These are phyloP conservation scores for Cavia aperea DNA, from an alignment of 2,113 vertebrate genomes.

Conservation along the genomic window DNA sequence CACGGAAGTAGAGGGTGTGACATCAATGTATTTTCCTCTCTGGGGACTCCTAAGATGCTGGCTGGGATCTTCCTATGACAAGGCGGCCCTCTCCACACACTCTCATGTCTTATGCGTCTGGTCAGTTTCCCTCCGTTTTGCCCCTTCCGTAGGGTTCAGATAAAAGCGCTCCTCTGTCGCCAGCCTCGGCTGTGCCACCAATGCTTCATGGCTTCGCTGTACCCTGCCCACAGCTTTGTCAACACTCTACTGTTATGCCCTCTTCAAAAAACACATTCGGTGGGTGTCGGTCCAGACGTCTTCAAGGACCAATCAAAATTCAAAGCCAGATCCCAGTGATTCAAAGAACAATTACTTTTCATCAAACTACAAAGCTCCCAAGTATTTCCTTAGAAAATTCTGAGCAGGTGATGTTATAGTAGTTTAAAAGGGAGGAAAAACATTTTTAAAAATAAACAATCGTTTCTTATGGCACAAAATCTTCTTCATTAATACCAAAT, in stretches of 20 bases:
- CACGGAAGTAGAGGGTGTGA: background rate
- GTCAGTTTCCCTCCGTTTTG: background rate
- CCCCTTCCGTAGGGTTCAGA: background rate
- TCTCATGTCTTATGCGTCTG: background rate
- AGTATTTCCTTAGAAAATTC: background rate
- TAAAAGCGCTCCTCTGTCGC: fast-evolving
- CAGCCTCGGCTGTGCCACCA: fast-evolving
- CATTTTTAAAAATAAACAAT: background rate
- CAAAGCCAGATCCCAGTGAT: background rate
- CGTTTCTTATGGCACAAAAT: background rate
- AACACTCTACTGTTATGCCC: background rate
- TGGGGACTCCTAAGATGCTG: fast-evolving
- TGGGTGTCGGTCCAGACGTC: background rate
- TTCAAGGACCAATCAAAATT: background rate
- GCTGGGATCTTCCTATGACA: background rate
- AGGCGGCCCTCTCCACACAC: background rate
- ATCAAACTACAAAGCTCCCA: background rate
- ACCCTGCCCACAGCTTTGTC: too few species aligned
- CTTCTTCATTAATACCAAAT: slow-evolving; percentile 31
- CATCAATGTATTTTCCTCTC: background rate
- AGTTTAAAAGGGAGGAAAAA: background rate
- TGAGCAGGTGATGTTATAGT: background rate
- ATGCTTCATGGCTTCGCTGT: fast-evolving
- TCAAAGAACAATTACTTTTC: background rate
- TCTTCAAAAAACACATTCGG: background rate